A percentile compares a stretch with the other conserved stretches of the same genome.
Conservation (phyloP, 2,113 vertebrate genomes). For the Oriolus oriolus region DNA sequence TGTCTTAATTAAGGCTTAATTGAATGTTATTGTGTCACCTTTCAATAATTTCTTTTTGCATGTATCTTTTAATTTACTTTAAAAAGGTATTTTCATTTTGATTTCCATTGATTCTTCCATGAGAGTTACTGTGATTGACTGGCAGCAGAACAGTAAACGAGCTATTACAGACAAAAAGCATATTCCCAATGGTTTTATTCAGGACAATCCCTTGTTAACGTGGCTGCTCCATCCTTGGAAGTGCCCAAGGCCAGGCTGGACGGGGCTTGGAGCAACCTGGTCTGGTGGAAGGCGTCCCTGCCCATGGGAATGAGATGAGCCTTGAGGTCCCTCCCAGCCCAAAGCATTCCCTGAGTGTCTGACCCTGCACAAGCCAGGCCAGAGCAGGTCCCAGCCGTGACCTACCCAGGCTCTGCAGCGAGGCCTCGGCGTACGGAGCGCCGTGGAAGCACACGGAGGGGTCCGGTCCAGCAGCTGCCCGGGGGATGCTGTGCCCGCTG, state of each 20-base stretch:
- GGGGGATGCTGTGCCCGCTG: neutral
- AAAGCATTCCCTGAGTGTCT: neutral
- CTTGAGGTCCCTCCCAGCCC: neutral
- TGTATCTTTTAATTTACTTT: neutral
- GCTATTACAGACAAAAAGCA: neutral
- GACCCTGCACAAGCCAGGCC: neutral
- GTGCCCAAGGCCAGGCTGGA: neutral
- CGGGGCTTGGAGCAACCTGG: neutral
- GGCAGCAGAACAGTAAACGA: neutral
- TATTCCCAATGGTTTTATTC: neutral
- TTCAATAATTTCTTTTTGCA: neutral
- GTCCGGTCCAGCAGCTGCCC: neutral
- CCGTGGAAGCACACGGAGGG: conserved; percentile 55
- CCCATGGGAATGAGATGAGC: neutral
- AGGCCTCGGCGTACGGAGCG: conserved; percentile 28
- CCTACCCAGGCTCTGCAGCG: conserved; percentile 60
- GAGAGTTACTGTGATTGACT: neutral
- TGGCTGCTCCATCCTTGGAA: neutral
- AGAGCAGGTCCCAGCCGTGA: neutral
- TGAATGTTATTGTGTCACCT: neutral
- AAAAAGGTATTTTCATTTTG: neutral
- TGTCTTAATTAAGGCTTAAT: neutral
- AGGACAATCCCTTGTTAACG: neutral
- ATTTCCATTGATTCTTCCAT: neutral
- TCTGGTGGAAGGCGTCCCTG: neutral